Evolutionary conservation across 2,797 vertebrate genomes (phyloP), one percentile per base, ranked within the genome.

Genomic region (Bovichtus diacanthus): DNA sequence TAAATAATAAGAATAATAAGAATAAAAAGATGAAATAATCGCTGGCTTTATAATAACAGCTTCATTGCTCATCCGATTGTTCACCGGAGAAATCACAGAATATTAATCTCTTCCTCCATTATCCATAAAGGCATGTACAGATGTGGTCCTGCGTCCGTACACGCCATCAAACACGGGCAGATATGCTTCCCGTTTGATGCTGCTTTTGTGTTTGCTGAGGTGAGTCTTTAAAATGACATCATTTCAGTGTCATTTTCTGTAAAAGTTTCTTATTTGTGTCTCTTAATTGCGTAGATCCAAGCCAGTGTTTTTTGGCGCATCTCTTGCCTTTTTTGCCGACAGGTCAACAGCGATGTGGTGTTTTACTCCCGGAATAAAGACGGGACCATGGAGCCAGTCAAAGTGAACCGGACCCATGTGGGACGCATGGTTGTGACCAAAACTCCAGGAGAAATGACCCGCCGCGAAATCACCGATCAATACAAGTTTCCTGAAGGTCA

Each of bases 401-500:
- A 76, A 15, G 89, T 98, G 64, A 97, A 98, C 84, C 90, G 82
- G 50, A 85, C 79, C 61, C 96, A 96, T 1, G 69, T 98, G 13
- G 98, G 98, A 21, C 96, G 95, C 82, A 43, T 96, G 93, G 91
- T 99, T 61, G 73, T 98, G 88, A 99, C 98, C 84, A 99, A 99
- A 85, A 62, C 95, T 82, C 74, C 96, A 3, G 96, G 96, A 54
- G 81, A 85, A 29, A 80, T 96, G 51, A 93, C 88, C 19, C 91
- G 95, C n/a, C 86, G 89, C 4, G 92, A 99, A 43, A 96, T 99
- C 86, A 98, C 96, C 0, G 91, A 95, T 13, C 89, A 94, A 2
- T 99, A 99, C 95, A 99, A 99, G 91, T 99, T 98, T 76, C 88
- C 94, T 60, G 98, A 99, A 95, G 98, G 98, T 99, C 34, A 59